Conservation (phyloP, 2,113 vertebrate species). For the Shinisaurus crocodilurus region DNA sequence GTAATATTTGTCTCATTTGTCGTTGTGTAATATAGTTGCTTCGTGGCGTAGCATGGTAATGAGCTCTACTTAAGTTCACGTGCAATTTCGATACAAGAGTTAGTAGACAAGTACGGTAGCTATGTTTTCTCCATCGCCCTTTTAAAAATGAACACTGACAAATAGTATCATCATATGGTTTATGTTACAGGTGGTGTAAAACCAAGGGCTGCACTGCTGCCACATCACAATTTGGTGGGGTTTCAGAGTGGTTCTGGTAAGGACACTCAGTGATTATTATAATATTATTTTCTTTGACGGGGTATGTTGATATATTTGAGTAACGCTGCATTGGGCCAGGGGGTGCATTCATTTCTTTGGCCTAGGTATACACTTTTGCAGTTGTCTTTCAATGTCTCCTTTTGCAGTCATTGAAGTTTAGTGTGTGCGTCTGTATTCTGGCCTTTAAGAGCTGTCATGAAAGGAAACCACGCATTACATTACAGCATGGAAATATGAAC, state of each 20-base stretch:
- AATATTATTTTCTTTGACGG: slow-evolving; percentile 9
- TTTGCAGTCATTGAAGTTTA: slow-evolving; percentile 48
- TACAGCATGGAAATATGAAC: slow-evolving; percentile 40
- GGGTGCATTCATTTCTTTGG: neutral
- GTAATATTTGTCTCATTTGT: neutral
- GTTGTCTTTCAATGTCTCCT: slow-evolving; percentile 23
- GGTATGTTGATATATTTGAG: slow-evolving; percentile 46
- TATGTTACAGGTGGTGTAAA: slow-evolving; percentile 75
- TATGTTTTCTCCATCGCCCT: slow-evolving; percentile 53
- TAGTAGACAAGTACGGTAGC: slow-evolving; percentile 55
- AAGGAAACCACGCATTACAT: neutral
- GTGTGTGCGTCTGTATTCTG: slow-evolving; percentile 33
- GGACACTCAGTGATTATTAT: slow-evolving; percentile 71
- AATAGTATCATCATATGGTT: slow-evolving; percentile 70
- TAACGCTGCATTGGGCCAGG: slow-evolving; percentile 20
- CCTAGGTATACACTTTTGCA: slow-evolving; percentile 23
- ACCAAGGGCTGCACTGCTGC: slow-evolving; percentile 71
- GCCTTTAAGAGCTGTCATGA: slow-evolving; percentile 32
- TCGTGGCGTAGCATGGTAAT: slow-evolving; percentile 19
- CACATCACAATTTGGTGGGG: slow-evolving; percentile 73
- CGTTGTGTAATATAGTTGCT: neutral
- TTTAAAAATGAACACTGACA: slow-evolving; percentile 61
- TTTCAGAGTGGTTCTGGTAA: slow-evolving; percentile 77
- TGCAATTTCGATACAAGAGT: slow-evolving; percentile 47
- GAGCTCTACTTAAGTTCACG: neutral